phyloP scores from a whole-genome alignment of 1,140 invertebrate genomes.

The Bursaphelenchus mucronatus region DNA sequence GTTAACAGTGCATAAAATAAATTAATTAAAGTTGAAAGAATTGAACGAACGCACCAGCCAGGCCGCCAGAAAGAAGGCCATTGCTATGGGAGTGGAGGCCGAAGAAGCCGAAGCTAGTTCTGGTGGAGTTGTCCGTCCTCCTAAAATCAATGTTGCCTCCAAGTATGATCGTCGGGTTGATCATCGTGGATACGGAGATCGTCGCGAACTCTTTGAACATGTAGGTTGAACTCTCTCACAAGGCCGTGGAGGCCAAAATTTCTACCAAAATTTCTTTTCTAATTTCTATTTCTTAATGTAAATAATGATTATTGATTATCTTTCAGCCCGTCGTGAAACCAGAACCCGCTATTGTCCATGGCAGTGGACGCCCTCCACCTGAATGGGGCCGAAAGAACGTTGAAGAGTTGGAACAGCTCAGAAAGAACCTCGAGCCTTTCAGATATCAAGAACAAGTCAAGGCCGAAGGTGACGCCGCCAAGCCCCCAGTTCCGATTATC shows the following conservation, averaged over 20 bases:
- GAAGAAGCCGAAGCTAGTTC: conserved; percentile 64
- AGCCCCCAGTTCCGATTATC: conserved; percentile 60
- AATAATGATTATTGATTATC: not conserved
- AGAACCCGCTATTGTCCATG: conserved; percentile 32
- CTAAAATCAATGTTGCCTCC: conserved; percentile 96
- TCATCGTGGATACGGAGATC: conserved; percentile 64
- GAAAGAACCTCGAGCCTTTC: conserved; percentile 47
- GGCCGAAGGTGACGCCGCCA: conserved; percentile 58
- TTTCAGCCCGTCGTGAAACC: conserved; percentile 32
- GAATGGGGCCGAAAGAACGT: conserved; percentile 46
- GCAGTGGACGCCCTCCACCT: conserved; percentile 38
- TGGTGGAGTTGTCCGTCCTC: conserved; percentile 65
- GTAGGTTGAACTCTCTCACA: conserved; percentile 17
- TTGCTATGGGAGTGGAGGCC: conserved; percentile 90
- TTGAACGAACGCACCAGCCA: conserved; percentile 95
- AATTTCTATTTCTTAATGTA: too few relatives aligned
- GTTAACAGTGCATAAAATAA: conserved; percentile 60
- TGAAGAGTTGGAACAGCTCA: conserved; percentile 51
- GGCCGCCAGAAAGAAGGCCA: conserved; percentile 89
- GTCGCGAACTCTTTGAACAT: conserved; percentile 35
- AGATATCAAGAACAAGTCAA: conserved; percentile 58
- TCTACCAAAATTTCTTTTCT: too few relatives aligned
- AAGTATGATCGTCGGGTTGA: conserved; percentile 98
- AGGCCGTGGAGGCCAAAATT: too few relatives aligned
- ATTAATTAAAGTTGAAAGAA: conserved; percentile 77